phyloP scores from a whole-genome alignment of 2,888 invertebrate genomes.

The Dugesia japonica region DNA sequence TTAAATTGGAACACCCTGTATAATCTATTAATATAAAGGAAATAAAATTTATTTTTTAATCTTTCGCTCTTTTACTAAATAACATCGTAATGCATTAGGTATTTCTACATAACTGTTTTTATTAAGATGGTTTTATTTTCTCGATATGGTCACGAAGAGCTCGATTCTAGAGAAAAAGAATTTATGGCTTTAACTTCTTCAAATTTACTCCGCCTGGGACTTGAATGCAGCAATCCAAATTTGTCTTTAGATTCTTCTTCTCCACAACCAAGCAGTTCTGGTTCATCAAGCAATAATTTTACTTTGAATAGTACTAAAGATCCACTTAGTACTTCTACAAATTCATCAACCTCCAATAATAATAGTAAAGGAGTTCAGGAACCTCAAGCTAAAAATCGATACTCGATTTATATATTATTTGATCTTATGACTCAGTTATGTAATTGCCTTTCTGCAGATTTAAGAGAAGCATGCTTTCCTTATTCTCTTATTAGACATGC shows the following conservation, averaged over 20 bases:
- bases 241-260: slow-evolving; percentile 9
- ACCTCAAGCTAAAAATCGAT: slow-evolving; percentile 60
- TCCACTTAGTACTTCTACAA: slow-evolving; percentile 57
- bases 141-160: slow-evolving; percentile 53
- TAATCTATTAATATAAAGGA: too few relatives aligned
- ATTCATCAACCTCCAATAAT: neutral
- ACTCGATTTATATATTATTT: slow-evolving; percentile 82
- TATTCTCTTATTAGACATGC: slow-evolving; percentile 91
- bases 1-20: too few relatives aligned
- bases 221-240: slow-evolving; percentile 53
- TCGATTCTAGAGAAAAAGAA: slow-evolving; percentile 91
- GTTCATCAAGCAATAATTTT: neutral
- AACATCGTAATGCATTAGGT: slow-evolving; percentile 39
- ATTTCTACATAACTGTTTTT: neutral
- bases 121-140: neutral
- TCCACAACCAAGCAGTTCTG: neutral
- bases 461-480: slow-evolving; percentile 93
- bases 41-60: too few relatives aligned
- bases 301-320: neutral
- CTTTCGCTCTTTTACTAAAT: too few relatives aligned
- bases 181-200: slow-evolving; percentile 75
- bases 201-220: slow-evolving; percentile 75
- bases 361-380: neutral
- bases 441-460: slow-evolving; percentile 91
- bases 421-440: slow-evolving; percentile 76